Percentiles rank a stretch among this genome's conserved stretches.
phyloP scores from a whole-genome alignment of 2,113 vertebrate species.

The Prunella fulvescens region DNA sequence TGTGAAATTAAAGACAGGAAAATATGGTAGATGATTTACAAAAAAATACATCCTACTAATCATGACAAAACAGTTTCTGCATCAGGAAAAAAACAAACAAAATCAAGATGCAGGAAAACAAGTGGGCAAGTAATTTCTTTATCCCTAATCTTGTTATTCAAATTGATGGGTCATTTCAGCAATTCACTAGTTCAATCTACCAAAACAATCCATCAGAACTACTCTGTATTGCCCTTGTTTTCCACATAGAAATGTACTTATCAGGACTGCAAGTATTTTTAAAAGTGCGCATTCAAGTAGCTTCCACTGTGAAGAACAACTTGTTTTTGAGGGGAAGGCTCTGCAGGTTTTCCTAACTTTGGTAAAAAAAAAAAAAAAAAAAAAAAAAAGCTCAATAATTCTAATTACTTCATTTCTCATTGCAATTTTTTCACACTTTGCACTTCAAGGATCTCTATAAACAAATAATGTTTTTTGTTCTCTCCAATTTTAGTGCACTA shows the following conservation, averaged over 20 bases:
- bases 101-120: neutral
- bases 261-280: neutral
- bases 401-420: neutral
- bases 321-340: neutral
- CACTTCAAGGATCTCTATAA: neutral
- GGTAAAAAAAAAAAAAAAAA: neutral
- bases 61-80: neutral
- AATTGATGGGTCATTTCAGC: neutral
- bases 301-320: neutral
- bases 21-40: neutral
- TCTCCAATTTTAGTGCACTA: neutral
- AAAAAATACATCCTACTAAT: neutral
- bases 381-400: neutral
- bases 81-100: neutral
- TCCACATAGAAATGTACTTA: neutral
- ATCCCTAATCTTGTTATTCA: neutral
- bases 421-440: neutral
- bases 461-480: neutral
- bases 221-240: neutral
- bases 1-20: neutral
- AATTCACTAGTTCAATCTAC: neutral
- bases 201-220: neutral
- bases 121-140: neutral
- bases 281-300: neutral
- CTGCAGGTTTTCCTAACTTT: neutral